Evolutionary conservation across 2,797 vertebrate species (phyloP).

Genomic region (Otolemur crassicaudatus): DNA sequence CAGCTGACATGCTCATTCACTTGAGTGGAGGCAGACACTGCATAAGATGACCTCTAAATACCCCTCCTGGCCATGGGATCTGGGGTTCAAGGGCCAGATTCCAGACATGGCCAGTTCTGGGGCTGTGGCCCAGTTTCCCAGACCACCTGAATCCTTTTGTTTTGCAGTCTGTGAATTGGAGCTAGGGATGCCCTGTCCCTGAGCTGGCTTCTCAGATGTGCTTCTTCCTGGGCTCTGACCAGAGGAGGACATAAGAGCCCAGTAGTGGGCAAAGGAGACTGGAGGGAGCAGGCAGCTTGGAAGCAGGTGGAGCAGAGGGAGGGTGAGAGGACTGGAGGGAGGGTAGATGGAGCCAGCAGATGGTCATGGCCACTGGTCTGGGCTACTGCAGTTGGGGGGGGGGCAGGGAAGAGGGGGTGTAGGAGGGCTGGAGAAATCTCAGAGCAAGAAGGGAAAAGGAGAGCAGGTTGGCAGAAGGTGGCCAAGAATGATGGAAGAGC

Average conservation of each 20-base stretch:
- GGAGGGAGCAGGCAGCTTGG: neutral
- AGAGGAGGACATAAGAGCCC: neutral
- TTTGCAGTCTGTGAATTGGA: neutral
- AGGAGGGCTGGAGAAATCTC: neutral
- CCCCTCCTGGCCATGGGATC: neutral
- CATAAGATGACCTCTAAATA: neutral
- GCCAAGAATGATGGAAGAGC: neutral
- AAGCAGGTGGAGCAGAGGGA: constrained; percentile 32
- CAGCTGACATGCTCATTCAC: neutral
- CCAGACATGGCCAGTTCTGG: neutral
- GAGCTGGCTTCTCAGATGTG: neutral
- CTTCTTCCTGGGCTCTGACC: neutral
- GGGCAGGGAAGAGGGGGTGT: constrained; percentile 37
- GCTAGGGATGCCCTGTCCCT: neutral
- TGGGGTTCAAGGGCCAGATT: neutral
- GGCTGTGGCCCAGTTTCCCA: neutral
- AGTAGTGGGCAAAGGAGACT: neutral
- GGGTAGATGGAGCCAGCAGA: constrained; percentile 59
- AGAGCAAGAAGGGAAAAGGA: neutral
- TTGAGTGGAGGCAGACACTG: neutral
- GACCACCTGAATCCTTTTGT: neutral
- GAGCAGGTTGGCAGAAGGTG: neutral
- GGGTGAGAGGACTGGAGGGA: constrained; percentile 12
- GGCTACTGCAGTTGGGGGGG: constrained; percentile 37
- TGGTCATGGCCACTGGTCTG: constrained; percentile 75